phyloP scores from a whole-genome alignment of 2,113 vertebrate genomes.

The Heteronetta atricapilla region DNA sequence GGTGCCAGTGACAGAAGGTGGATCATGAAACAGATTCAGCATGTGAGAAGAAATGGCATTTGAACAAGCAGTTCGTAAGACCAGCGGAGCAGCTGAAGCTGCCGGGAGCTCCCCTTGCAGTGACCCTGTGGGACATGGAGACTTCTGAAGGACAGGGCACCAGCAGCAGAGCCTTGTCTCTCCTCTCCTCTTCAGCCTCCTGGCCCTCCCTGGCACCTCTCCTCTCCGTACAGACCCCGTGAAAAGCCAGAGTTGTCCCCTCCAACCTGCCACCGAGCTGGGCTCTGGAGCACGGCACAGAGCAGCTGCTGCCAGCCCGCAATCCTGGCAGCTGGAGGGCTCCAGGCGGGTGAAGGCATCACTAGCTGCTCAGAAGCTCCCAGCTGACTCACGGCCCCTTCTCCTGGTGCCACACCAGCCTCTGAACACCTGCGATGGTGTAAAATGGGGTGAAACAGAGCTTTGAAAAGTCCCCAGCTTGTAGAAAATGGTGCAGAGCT shows the following conservation, averaged over 20 bases:
- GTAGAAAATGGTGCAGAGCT: slow-evolving; percentile 1
- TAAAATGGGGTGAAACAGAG: slow-evolving; percentile 37
- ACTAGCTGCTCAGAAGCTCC: slow-evolving; percentile 18
- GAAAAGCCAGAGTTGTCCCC: not conserved
- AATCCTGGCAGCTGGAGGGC: not conserved
- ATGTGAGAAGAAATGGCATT: not conserved
- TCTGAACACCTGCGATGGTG: slow-evolving; percentile 30
- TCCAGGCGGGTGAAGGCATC: not conserved
- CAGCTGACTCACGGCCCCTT: not conserved
- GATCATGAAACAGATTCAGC: not conserved
- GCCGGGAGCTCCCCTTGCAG: not conserved
- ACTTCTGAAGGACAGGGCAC: no score
- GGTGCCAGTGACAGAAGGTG: not conserved
- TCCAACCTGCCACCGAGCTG: not conserved
- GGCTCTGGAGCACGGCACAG: not conserved
- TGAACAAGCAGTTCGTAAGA: not conserved
- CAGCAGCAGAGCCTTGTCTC: no score
- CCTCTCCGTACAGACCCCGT: no score
- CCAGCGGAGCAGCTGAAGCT: not conserved
- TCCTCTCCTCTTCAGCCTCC: no score
- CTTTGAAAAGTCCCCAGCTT: not conserved
- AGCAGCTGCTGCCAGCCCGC: not conserved
- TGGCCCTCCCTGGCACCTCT: no score
- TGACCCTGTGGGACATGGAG: no score
- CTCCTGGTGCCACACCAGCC: not conserved